Conservation (phyloP, 2,113 vertebrate genomes). For the Porphyrio hochstetteri region DNA sequence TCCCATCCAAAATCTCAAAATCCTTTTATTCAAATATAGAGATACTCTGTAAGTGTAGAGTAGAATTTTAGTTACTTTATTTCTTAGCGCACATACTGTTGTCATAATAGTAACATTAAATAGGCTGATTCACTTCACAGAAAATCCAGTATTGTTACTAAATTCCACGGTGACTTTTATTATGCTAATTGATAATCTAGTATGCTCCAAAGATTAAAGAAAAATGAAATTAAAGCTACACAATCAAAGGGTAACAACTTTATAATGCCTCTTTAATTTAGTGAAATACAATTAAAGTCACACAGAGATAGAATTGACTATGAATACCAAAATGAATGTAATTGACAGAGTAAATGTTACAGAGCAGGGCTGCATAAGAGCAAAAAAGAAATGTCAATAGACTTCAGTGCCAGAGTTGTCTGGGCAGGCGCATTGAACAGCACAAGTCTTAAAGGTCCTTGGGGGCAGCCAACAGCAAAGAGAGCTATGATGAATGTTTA, state of each 20-base stretch:
- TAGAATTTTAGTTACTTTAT: neutral
- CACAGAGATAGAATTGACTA: slow-evolving; percentile 71
- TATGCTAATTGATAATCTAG: slow-evolving; percentile 80
- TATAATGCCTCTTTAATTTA: slow-evolving; percentile 83
- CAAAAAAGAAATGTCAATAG: slow-evolving; percentile 64
- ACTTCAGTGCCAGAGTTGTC: slow-evolving; percentile 12
- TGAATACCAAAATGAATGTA: slow-evolving; percentile 74
- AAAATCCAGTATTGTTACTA: slow-evolving; percentile 63
- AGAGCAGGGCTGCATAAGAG: slow-evolving; percentile 35
- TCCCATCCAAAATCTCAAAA: neutral
- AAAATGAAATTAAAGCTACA: slow-evolving; percentile 81
- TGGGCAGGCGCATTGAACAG: neutral
- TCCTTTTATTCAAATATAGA: neutral
- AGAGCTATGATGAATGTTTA: neutral
- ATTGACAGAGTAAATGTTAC: slow-evolving; percentile 75
- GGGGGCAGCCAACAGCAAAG: neutral
- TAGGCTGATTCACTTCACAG: slow-evolving; percentile 34
- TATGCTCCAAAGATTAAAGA: slow-evolving; percentile 75
- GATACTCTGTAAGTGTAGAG: neutral
- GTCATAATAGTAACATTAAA: slow-evolving; percentile 17
- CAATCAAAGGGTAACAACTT: slow-evolving; percentile 84
- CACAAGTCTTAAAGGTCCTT: neutral
- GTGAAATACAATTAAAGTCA: slow-evolving; percentile 79
- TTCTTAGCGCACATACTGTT: neutral
- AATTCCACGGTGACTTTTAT: slow-evolving; percentile 76